phyloP scores from a whole-genome alignment of 1,140 invertebrate genomes.

The Cyclargus thomasi region DNA sequence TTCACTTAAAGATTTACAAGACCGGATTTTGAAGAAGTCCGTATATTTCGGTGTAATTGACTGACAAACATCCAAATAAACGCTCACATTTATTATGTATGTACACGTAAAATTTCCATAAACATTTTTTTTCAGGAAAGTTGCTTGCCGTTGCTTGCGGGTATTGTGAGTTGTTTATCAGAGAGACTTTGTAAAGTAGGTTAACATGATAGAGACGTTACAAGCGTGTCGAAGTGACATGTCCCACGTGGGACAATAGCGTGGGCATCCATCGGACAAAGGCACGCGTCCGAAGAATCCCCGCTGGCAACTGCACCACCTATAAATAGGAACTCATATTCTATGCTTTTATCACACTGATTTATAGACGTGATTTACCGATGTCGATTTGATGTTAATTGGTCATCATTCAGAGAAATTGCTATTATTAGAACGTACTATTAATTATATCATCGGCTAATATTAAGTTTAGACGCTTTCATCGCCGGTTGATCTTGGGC shows the following conservation, averaged over 20 bases:
- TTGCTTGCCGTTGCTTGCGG: no score
- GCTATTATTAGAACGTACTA: neutral
- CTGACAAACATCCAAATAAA: no score
- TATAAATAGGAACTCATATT: constrained; percentile 3
- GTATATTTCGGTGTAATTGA: no score
- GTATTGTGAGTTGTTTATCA: neutral
- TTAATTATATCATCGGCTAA: no score
- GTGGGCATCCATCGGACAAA: constrained; percentile 26
- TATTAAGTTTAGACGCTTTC: no score
- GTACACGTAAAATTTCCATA: no score
- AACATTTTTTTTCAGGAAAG: no score
- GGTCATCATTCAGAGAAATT: neutral
- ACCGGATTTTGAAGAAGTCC: no score
- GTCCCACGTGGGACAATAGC: constrained; percentile 27
- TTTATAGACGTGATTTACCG: neutral
- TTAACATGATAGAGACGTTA: constrained; percentile 30
- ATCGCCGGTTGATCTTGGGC: no score
- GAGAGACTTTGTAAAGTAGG: constrained; percentile 26
- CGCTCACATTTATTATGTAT: no score
- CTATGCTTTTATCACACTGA: neutral
- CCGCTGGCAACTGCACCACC: neutral
- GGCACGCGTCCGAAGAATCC: constrained; percentile 17
- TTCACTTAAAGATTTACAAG: no score
- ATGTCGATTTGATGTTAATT: neutral
- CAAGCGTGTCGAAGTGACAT: constrained; percentile 21